Conservation (phyloP, 2,888 invertebrate genomes). For the Orchestes rusci region DNA sequence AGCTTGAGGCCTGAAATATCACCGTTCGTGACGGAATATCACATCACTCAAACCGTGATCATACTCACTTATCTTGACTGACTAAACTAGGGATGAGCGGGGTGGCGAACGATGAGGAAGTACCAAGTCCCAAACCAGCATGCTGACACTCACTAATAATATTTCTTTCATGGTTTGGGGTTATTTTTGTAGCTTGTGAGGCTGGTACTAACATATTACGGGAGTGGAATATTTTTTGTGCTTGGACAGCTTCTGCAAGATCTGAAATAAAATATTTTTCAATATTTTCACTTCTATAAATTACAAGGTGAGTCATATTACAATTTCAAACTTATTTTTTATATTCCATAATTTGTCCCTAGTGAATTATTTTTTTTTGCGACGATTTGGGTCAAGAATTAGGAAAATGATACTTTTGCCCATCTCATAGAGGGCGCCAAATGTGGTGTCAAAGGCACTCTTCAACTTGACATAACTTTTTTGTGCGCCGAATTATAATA, state of each 20-base stretch:
- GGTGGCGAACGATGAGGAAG: background rate
- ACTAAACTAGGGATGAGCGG: constrained; percentile 3
- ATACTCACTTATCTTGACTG: constrained; percentile 13
- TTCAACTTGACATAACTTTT: too few species aligned
- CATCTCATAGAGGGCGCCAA: too few species aligned
- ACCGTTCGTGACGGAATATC: too few species aligned
- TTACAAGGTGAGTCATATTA: background rate
- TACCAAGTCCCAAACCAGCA: background rate
- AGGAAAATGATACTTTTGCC: too few species aligned
- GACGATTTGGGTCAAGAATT: too few species aligned
- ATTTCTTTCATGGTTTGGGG: constrained; percentile 61
- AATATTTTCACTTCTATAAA: background rate
- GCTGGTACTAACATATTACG: constrained; percentile 53
- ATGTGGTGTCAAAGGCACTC: too few species aligned
- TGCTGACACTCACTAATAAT: constrained; percentile 55
- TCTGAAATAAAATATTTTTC: constrained; percentile 40
- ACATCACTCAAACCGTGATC: too few species aligned
- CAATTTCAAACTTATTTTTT: background rate
- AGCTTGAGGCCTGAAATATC: too few species aligned
- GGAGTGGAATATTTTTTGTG: constrained; percentile 58
- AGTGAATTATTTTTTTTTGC: too few species aligned
- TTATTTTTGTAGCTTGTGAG: constrained; percentile 46
- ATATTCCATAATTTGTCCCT: too few species aligned
- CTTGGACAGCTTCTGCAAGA: constrained; percentile 62
- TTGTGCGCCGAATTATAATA: too few species aligned